Evolutionary conservation across 2,888 invertebrate genomes (phyloP), one percentile per base, ranked within the genome.

Genomic region (Chalcis sispes): DNA sequence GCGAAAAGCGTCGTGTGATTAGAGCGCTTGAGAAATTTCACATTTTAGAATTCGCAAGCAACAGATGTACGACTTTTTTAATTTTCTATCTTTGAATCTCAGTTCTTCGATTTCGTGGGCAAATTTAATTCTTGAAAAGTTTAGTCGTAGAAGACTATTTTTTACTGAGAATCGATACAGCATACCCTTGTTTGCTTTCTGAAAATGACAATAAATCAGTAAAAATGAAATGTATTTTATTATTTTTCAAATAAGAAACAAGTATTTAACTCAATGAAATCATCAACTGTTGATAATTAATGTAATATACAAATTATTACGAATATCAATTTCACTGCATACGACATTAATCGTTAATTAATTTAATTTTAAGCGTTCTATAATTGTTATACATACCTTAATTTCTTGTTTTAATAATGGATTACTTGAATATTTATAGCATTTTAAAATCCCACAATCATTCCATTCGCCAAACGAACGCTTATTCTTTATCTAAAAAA

Each of bases 401-500:
- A 27, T 50, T 56, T 36, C 29, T 74, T n/a, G 42, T 32, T 10
- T 52, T 40, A 10, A 27, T n/a, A 52, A 15, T 52, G 18, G 36
- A 2, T 66, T 32, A 13, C 40, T 50, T 25, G 48, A 27, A n/a
- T 29, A 50, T 50, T 48, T 20, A n/a, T n/a, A 58, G 25, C 25
- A 46, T 20, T 32, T 69, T 25, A 18, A 72, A 66, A 59, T 59
- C 48, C 18, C 58, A 50, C 36, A 40, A 56, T 48, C 40, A 13
- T 13, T 64, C 69, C 20, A 32, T 46, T 69, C 18, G 20, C 23
- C 64, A 56, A 62, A 58, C 32, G n/a, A 56, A 4, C 48, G 52
- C 40, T 74, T 62, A 23, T 69, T 62, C 52, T 48, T 62, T 54
- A 42, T 64, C 40, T 48, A 70, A 62, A 23, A 70, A 74, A 64